Conservation (phyloP, 1,140 invertebrate species). For the Acromyrmex heyeri region DNA sequence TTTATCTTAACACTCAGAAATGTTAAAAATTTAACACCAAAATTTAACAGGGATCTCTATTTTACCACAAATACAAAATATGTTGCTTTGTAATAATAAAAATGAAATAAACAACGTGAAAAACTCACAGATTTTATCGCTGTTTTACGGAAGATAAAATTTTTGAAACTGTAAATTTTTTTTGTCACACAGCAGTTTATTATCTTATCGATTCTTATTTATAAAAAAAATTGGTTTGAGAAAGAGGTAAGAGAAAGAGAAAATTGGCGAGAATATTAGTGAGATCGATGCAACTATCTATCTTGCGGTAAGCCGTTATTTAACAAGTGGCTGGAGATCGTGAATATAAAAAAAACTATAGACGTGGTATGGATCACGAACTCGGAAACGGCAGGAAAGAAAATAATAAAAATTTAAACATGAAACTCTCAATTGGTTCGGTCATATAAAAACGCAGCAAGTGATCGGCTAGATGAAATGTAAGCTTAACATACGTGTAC, state of each 20-base stretch:
- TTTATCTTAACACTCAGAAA: no score
- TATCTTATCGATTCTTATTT: conserved; percentile 24
- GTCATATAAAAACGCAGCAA: not conserved
- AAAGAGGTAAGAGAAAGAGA: not conserved
- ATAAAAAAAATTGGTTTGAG: not conserved
- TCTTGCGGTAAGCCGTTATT: conserved; percentile 23
- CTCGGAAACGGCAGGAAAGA: conserved; percentile 3
- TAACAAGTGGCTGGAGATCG: conserved; percentile 2
- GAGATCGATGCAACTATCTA: conserved; percentile 4
- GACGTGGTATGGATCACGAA: not conserved
- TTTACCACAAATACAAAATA: no score
- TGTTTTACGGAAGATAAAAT: not conserved
- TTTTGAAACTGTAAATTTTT: not conserved
- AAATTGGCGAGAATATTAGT: conserved; percentile 25
- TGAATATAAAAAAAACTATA: not conserved
- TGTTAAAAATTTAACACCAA: no score
- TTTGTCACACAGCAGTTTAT: not conserved
- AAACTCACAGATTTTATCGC: not conserved
- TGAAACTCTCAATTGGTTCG: conserved; percentile 12
- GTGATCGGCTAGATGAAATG: conserved; percentile 18
- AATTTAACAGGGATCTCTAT: no score
- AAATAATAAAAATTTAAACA: conserved; percentile 14
- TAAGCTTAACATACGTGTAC: conserved; percentile 19
- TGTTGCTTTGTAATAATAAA: no score
- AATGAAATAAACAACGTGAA: not conserved